Conservation (phyloP, 2,888 invertebrate genomes). For the Sinhomidia bicolor region DNA sequence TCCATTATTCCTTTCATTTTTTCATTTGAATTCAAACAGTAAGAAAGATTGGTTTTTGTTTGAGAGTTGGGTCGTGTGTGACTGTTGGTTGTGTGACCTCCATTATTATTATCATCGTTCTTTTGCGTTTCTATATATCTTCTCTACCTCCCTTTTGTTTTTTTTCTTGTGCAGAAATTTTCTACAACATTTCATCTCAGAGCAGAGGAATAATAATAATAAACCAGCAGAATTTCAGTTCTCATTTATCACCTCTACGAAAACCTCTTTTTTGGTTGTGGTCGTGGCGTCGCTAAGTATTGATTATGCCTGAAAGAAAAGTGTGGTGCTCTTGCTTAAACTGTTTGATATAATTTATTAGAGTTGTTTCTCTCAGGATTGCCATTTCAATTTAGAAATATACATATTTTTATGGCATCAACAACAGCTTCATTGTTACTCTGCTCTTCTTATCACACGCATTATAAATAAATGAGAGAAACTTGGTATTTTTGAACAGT, state of each 20-base stretch:
- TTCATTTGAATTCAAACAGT: slow-evolving; percentile 10
- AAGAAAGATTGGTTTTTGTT: background rate
- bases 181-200: too few relatives aligned
- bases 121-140: background rate
- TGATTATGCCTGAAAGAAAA: too few relatives aligned
- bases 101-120: too few relatives aligned
- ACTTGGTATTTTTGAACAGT: too few relatives aligned
- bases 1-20: slow-evolving; percentile 38
- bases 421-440: background rate
- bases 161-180: background rate
- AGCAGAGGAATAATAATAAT: too few relatives aligned
- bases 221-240: background rate
- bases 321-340: too few relatives aligned
- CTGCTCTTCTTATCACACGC: background rate
- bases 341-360: slow-evolving; percentile 15
- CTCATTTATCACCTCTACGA: background rate
- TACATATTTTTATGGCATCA: background rate
- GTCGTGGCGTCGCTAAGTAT: background rate
- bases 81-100: background rate
- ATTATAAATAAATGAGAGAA: background rate
- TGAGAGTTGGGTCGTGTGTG: background rate
- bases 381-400: background rate
- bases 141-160: background rate
- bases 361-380: background rate
- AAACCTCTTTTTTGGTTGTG: background rate